These are phyloP conservation scores for Herpailurus yagouaroundi DNA, from an alignment of 2,113 vertebrate genomes.

Conservation along the genomic window DNA sequence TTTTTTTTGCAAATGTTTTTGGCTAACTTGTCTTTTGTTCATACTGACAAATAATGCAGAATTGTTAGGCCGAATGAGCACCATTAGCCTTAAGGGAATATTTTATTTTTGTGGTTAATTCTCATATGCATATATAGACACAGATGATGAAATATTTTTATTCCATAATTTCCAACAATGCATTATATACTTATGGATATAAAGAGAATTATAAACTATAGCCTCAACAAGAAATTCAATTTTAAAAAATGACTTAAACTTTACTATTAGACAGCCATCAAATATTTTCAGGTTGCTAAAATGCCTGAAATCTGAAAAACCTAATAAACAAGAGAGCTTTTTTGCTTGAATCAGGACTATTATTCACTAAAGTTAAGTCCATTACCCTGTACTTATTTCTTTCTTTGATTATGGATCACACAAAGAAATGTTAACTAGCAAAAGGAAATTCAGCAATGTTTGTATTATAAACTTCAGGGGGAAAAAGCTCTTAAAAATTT, in stretches of 20 bases:
- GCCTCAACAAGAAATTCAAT: constrained; percentile 35
- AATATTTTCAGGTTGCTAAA: constrained; percentile 53
- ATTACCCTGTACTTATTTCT: not conserved
- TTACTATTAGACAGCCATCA: constrained; percentile 18
- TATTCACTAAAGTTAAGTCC: constrained; percentile 53
- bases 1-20: constrained; percentile 1
- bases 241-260: constrained; percentile 59
- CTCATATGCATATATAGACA: not conserved
- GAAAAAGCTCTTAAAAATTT: constrained; percentile 2
- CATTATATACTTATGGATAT: not conserved
- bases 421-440: constrained; percentile 33
- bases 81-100: constrained; percentile 1
- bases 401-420: constrained; percentile 53
- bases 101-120: constrained; percentile 57
- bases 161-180: constrained; percentile 40
- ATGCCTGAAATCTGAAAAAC: constrained; percentile 57
- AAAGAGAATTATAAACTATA: constrained; percentile 31
- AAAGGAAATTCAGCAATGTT: not conserved
- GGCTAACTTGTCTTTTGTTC: not conserved
- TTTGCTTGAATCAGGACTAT: constrained; percentile 24
- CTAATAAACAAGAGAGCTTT: constrained; percentile 1
- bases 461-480: not conserved
- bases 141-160: constrained; percentile 63
- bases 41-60: constrained; percentile 28
- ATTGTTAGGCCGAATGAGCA: not conserved